Base-by-base conservation (phyloP, 2,113 vertebrate genomes). In the Platysteira castanea region DNA sequence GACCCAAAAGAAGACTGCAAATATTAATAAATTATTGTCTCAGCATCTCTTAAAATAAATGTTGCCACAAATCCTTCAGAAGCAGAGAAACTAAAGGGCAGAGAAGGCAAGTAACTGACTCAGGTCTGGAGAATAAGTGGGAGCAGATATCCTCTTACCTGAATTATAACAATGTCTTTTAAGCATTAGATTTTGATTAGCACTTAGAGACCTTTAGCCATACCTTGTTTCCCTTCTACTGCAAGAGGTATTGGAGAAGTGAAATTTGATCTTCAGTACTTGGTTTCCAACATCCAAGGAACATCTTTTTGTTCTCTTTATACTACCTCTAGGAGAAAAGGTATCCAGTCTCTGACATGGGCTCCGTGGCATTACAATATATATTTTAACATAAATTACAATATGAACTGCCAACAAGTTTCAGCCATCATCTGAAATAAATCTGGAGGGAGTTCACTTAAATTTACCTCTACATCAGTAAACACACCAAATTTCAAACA, bases 21-120 rank as follows among this genome's bases (percentile, higher is more conserved):
- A 44, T 49, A 87, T 31, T 63, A 87, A 84, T 54, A 82, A 91
- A 84, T 84, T 64, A 64, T 57, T 65, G 7, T 46, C 15, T 79
- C 24, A 49, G 13, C 3, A 16, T 80, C 15, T 83, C 47, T 82
- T 54, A 46, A 88, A 86, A 76, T 35, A 83, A 92, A 57, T 77
- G 61, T 19, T 90, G 28, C 46, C 84, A 22, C 0, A 2, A 8
- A 59, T 12, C 17, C 10, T 18, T 35, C 1, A 0, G 9, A 33
- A 87, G 28, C 27, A 79, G 30, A 78, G 33, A 61, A 88, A 77
- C 6, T 54, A 61, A 30, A 56, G 21, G 46, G 9, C 22, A 79
- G 37, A 84, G 31, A 94, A 39, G 33, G 35, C 39, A 77, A 69
- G 14, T 50, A 87, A 65, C 26, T 76, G 54, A 50, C 30, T 54